These are phyloP conservation scores for Crematogaster levior DNA, from an alignment of 2,888 invertebrate species.

Conservation along the genomic window DNA sequence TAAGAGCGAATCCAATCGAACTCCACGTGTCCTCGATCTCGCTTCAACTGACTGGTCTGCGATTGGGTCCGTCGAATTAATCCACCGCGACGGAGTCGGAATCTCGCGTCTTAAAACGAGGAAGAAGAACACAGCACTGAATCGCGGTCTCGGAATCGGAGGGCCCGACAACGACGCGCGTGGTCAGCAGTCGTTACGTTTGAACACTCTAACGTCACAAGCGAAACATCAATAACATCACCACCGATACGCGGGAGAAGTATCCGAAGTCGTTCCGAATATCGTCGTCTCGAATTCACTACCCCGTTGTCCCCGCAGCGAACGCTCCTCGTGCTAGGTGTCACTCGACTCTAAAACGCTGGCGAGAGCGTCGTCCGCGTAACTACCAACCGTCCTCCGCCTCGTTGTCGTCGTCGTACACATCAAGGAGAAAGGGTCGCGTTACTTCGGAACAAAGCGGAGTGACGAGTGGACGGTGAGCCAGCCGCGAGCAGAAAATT, in stretches of 20 bases:
- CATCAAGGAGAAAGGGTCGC: conserved; percentile 72
- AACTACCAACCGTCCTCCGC: conserved; percentile 70
- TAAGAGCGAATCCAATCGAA: conserved; percentile 60
- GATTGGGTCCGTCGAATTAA: background rate
- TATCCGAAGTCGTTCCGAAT: background rate
- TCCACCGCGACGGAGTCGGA: background rate
- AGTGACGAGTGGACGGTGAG: conserved; percentile 9
- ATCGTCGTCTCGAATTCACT: conserved; percentile 54
- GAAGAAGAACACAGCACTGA: conserved; percentile 2
- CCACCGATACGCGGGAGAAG: conserved; percentile 57
- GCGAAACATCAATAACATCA: conserved; percentile 57
- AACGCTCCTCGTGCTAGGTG: conserved; percentile 74
- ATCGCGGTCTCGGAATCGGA: background rate
- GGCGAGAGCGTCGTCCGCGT: conserved; percentile 74
- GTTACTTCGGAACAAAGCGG: conserved; percentile 39
- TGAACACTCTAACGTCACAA: conserved; percentile 57
- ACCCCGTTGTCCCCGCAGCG: conserved; percentile 49
- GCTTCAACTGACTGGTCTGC: background rate
- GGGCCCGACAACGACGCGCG: conserved; percentile 17
- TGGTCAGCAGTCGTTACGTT: conserved; percentile 55
- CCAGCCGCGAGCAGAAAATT: conserved; percentile 21
- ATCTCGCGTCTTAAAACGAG: background rate
- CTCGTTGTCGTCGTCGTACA: conserved; percentile 72
- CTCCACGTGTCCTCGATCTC: conserved; percentile 67
- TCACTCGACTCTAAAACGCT: conserved; percentile 63